Evolutionary conservation across 2,888 invertebrate genomes (phyloP).

Genomic region (Polydrusus pterygomalis): DNA sequence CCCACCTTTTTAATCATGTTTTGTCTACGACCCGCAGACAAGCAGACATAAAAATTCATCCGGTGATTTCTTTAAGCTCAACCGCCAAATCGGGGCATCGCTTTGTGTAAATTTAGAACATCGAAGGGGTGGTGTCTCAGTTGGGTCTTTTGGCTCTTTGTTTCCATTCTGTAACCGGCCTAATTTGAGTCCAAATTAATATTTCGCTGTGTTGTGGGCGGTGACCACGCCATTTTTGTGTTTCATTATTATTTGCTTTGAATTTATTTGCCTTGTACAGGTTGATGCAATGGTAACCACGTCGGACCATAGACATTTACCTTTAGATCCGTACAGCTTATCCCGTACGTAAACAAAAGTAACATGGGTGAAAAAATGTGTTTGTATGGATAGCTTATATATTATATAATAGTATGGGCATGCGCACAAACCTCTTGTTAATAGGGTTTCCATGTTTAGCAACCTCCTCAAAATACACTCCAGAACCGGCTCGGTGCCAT

Average conservation of each 20-base stretch:
- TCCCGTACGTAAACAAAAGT: no score
- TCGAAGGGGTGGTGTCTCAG: constrained; percentile 44
- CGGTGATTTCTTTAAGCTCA: constrained; percentile 30
- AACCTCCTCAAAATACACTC: no score
- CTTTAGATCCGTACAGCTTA: no score
- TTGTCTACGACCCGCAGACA: constrained; percentile 43
- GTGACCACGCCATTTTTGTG: constrained; percentile 40
- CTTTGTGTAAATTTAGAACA: constrained; percentile 34
- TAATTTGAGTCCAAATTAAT: constrained; percentile 12
- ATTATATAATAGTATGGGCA: no score
- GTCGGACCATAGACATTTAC: no score
- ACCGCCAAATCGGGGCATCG: constrained; percentile 34
- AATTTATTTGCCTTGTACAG: not conserved
- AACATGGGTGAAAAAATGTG: no score
- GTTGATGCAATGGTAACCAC: no score
- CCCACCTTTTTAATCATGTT: constrained; percentile 47
- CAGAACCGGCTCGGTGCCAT: no score
- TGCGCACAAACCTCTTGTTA: no score
- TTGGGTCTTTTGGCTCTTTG: constrained; percentile 17
- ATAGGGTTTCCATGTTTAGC: no score
- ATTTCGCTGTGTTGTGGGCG: constrained; percentile 17
- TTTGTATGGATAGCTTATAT: no score
- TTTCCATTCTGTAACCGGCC: constrained; percentile 1
- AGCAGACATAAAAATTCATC: constrained; percentile 42
- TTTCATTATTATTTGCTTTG: constrained; percentile 17